Conservation (phyloP, 2,797 vertebrate genomes). For the Orestias chungarensis region DNA sequence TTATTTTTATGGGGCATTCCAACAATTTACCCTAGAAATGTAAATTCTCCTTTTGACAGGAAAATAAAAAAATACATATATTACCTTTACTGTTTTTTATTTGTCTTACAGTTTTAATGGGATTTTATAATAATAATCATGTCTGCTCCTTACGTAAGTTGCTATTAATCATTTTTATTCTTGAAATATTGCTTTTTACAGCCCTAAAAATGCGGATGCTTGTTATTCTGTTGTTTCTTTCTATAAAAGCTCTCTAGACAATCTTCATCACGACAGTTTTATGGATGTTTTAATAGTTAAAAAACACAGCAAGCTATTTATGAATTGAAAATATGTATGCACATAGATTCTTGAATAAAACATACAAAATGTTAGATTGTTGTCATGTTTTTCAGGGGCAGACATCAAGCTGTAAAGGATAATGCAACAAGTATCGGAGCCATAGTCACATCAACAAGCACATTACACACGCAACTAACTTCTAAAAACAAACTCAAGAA, state of each 20-base stretch:
- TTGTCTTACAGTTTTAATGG: background rate
- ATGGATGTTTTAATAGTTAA: background rate
- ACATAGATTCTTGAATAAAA: conserved; percentile 11
- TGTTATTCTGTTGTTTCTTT: background rate
- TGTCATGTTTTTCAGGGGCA: background rate
- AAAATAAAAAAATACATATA: background rate
- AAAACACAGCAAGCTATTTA: background rate
- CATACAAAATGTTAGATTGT: conserved; percentile 2
- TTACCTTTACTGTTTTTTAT: background rate
- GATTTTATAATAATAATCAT: background rate
- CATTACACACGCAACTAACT: conserved; percentile 8
- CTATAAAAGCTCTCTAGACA: background rate
- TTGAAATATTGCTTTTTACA: background rate
- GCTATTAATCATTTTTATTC: background rate
- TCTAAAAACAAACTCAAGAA: conserved; percentile 7
- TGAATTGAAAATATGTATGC: background rate
- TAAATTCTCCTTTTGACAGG: background rate
- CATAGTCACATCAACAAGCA: conserved; percentile 23
- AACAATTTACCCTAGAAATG: background rate
- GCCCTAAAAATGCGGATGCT: background rate
- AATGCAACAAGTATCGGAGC: conserved; percentile 5
- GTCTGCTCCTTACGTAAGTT: background rate
- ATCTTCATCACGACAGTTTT: background rate
- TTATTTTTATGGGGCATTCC: background rate
- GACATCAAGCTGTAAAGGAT: conserved; percentile 1